Evolutionary conservation across 1,140 invertebrate genomes (phyloP).

Genomic region (Drosophila persimilis): DNA sequence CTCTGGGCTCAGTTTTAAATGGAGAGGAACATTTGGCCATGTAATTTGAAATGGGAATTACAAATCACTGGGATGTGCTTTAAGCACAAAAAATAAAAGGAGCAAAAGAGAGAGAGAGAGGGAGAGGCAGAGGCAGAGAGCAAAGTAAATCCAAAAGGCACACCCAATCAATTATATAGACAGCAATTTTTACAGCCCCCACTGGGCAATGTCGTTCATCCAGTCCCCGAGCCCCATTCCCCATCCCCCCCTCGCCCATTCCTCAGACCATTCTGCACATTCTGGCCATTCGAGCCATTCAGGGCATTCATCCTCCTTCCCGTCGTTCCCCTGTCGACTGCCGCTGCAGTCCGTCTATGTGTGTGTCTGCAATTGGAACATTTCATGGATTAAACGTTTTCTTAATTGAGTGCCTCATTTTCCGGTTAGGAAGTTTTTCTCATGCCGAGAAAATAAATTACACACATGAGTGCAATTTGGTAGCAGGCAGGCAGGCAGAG

Average conservation of each 20-base stretch:
- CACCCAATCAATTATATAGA: conserved; percentile 76
- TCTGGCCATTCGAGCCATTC: too few relatives aligned
- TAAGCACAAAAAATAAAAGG: conserved; percentile 20
- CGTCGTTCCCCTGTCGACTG: conserved; percentile 20
- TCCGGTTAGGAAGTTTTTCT: conserved; percentile 79
- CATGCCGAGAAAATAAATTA: conserved; percentile 81
- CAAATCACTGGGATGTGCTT: conserved; percentile 70
- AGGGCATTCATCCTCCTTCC: not conserved
- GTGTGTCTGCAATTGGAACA: conserved; percentile 66
- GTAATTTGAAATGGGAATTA: conserved; percentile 76
- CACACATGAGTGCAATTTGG: conserved; percentile 81
- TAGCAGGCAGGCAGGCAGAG: conserved; percentile 9
- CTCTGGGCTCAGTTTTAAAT: conserved; percentile 25
- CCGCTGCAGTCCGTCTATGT: conserved; percentile 3
- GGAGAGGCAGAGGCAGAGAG: conserved; percentile 1
- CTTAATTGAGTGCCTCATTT: conserved; percentile 81
- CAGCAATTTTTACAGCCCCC: conserved; percentile 59
- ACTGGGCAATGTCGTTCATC: conserved; percentile 31
- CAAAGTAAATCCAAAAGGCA: conserved; percentile 62
- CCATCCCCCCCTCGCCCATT: too few relatives aligned
- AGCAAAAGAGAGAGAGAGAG: not conserved
- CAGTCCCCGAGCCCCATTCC: not conserved
- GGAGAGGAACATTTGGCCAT: conserved; percentile 38
- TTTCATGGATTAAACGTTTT: conserved; percentile 78
- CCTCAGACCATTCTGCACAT: too few relatives aligned